Evolutionary conservation across 2,113 vertebrate species (phyloP), one percentile per base, ranked within the genome.

Genomic region (Pluvianellus socialis): DNA sequence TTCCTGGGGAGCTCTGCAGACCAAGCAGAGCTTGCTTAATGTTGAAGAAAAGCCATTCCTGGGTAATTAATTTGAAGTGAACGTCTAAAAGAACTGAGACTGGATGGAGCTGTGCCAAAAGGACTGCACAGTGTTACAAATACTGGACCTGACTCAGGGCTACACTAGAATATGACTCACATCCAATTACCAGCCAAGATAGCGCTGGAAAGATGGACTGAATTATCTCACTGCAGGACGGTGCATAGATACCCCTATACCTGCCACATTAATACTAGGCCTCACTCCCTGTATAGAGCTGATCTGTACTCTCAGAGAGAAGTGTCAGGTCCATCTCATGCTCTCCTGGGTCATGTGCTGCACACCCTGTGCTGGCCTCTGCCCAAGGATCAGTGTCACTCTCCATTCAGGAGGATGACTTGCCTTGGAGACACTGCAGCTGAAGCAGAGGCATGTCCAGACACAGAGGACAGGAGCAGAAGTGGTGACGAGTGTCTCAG

Each of bases 121-220:
- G 92, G 59, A 92, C 94, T 95, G 90, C 67, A 94, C 58, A 94
- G 66, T 88, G 62, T 95, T 96, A 76, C 84, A 96, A 96, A 94
- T 91, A 92, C 95, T 96, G 95, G 91, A 84, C 89, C 42, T 92
- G 84, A 95, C 88, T 97, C 95, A 96, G 92, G 61, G 70, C 82
- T 97, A 86, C 79, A 87, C 68, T 94, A 62, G 44, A 91, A 91
- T 79, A 89, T 96, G 96, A 97, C 76, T 97, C 94, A 91, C 70
- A 89, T 79, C 32, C 89, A 94, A 42, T 66, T 70, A 89, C 1
- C 6, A 97, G 94, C 95, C 91, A 95, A 94, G 63, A 96, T 49
- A 94, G 66, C 66, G 58, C 40, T 94, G 62, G 62, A 96, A 95
- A 92, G 76, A 96, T 42, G 40, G 79, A 53, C 6, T 94, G 80